Evolutionary conservation across 2,113 vertebrate species (phyloP).

Genomic region (Takifugu flavidus): DNA sequence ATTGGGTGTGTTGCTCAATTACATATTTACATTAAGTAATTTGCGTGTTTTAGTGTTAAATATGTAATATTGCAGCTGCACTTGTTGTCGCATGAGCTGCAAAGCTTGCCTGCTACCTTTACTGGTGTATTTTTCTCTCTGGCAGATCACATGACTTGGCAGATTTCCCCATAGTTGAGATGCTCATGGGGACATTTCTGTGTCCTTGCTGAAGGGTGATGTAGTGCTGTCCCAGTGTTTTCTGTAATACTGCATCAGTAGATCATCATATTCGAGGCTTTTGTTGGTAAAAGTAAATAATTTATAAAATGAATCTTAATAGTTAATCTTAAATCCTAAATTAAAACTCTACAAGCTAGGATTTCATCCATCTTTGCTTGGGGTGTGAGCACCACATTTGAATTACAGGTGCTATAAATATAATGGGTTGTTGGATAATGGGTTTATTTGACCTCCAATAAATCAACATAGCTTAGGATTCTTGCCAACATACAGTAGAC

Average conservation of each 20-base stretch:
- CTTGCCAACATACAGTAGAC: no score
- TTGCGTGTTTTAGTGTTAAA: background rate
- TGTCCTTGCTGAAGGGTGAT: slow-evolving; percentile 49
- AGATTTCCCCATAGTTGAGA: slow-evolving; percentile 45
- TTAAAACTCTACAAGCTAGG: no score
- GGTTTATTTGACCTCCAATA: no score
- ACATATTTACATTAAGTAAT: background rate
- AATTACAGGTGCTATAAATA: no score
- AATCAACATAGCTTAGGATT: no score
- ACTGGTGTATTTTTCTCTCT: slow-evolving; percentile 34
- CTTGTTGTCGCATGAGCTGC: slow-evolving; percentile 15
- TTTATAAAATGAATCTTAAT: background rate
- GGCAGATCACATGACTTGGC: slow-evolving; percentile 64
- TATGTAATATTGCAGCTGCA: slow-evolving; percentile 13
- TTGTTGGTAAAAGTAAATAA: background rate
- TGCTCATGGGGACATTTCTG: slow-evolving; percentile 38
- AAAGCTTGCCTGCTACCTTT: slow-evolving; percentile 33
- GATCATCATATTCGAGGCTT: background rate
- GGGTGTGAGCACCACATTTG: no score
- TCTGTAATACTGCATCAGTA: background rate
- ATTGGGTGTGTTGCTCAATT: background rate
- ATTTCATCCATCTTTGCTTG: no score
- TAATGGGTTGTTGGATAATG: no score
- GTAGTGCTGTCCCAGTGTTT: background rate
- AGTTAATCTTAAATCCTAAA: no score